Conservation (phyloP, 2,113 vertebrate genomes). For the Haemorhous mexicanus region DNA sequence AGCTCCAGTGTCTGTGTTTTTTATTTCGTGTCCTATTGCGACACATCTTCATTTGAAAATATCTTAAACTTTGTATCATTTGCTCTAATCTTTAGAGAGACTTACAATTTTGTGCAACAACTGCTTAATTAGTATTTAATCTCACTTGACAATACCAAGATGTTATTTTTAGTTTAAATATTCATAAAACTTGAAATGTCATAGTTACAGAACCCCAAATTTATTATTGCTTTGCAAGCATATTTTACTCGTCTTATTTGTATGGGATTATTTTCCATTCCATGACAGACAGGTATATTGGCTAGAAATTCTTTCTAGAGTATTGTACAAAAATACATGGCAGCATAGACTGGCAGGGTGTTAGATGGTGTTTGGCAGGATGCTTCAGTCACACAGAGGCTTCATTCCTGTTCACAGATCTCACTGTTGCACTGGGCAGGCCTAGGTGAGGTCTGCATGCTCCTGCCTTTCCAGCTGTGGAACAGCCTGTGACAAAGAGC, state of each 20-base stretch:
- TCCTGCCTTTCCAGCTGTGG: neutral
- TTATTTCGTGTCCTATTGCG: too few species aligned
- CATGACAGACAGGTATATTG: constrained; percentile 11
- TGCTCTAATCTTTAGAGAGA: neutral
- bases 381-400: neutral
- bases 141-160: neutral
- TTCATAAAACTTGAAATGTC: neutral
- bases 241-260: neutral
- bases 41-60: neutral
- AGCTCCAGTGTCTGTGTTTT: too few species aligned
- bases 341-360: neutral
- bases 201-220: neutral
- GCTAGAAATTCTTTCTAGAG: neutral
- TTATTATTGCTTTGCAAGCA: neutral
- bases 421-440: neutral
- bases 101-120: neutral
- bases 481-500: neutral
- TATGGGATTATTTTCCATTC: constrained; percentile 6
- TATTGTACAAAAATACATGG: constrained; percentile 9
- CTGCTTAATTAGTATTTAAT: neutral
- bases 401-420: neutral
- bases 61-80: neutral
- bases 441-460: neutral
- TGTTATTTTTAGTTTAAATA: neutral
- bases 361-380: neutral